Evolutionary conservation across 2,888 invertebrate species (phyloP), one percentile per base, ranked within the genome.

Genomic region (Leucoma salicis): DNA sequence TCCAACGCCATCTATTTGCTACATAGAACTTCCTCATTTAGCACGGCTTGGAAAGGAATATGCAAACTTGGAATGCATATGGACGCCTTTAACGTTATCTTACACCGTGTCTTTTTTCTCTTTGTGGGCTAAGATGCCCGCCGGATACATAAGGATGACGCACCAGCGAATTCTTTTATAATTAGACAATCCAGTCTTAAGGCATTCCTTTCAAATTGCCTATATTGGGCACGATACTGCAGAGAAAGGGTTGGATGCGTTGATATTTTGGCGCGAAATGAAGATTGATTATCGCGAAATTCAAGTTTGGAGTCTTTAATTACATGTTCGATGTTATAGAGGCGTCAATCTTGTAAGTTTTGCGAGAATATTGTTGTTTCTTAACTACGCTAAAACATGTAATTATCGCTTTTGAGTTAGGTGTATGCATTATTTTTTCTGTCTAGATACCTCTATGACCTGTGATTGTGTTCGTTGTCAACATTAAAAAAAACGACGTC

Each of bases 91-190:
- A 65, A 61, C 65, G 66, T 64, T 63, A 59, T 24, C 38, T 35
- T 41, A 32, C 45, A 43, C 31, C 47, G 47, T 63, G 54, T 64
- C 61, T 62, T 66, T 63, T 49, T 52, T 41, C 29, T 42, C 42
- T 47, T 39, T 14, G 18, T 12, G 54, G 46, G 46, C 52, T 53
- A 48, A 63, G 71, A 69, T 70, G 62, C 63, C 50, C 40, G 54
- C 47, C 63, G 57, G 63, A 65, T 70, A 63, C 63, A 63, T 68
- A 66, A 70, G 58, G 56, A 70, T 73, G 73, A 73, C 67, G 57
- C 71, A 66, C 52, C 46, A 37, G 57, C 57, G 60, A 68, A 72
- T 73, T 70, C 70, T 63, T 72, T 67, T 69, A 64, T 70, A 72
- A 72, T 73, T 69, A 73, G 68, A 61, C 64, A 63, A 67, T 54